Base-by-base conservation (phyloP, 2,113 vertebrate species). In the Poicephalus gulielmi region DNA sequence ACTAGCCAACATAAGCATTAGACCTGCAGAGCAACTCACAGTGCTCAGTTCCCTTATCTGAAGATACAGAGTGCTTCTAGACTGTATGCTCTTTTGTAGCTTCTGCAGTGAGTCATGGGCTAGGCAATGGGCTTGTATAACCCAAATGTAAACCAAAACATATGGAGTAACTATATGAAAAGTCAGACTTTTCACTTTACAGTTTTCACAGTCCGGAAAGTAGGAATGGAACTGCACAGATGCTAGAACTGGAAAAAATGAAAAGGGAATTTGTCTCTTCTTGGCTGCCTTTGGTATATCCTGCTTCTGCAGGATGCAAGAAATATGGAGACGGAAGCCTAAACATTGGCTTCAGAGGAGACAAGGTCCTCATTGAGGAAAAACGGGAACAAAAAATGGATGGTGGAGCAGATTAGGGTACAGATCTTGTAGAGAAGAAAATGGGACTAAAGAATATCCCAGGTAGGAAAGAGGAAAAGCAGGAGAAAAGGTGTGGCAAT, bases 361-460 rank as follows among this genome's bases (percentile, higher is more conserved):
- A 44, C 3, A 43, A 68, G 33, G 60, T 74, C 23, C 9, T 75
- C 7, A 15, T 18, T 0, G 0, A 55, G 19, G 11, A 23, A 88
- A 90, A 90, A 55, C 33, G 4, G 17, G 14, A 83, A 70, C 11
- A 81, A 88, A 80, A 17, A 79, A 83, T 24, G 37, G 28, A 24
- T 63, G 11, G 28, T 81, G 15, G 11, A 84, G 9, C 15, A 83
- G 46, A 53, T 41, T 52, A 15, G 35, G 12, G n/a, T 59, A 52
- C 4, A 74, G 68, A 30, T 16, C 46, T 74, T 74, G 15, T 7
- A 77, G 11, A 88, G 37, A 68, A 66, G 28, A 66, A 83, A 86
- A 79, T 5, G 75, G 10, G n/a, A 69, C 37, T 87, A 47, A 73
- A 91, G 64, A 49, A 68, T 64, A 91, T 46, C 43, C 25, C 11